Conservation (phyloP, 2,113 vertebrate species). For the Notothenia coriiceps region DNA sequence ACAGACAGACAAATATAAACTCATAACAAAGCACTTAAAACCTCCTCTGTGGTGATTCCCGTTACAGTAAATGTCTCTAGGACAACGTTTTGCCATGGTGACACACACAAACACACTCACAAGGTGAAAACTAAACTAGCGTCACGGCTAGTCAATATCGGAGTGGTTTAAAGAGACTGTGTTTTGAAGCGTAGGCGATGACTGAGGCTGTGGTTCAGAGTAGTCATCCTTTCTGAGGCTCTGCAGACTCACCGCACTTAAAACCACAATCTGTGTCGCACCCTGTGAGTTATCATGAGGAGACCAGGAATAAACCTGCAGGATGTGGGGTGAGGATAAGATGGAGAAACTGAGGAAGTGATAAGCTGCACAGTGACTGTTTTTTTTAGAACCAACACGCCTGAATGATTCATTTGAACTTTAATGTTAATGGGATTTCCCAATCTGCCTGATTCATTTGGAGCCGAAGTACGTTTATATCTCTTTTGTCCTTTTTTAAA, state of each 20-base stretch:
- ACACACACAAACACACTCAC: too few relatives aligned
- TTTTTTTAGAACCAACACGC: not conserved
- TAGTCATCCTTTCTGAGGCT: constrained; percentile 20
- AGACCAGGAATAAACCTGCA: constrained; percentile 32
- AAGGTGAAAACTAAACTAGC: too few relatives aligned
- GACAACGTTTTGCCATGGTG: too few relatives aligned
- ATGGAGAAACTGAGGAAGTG: not conserved
- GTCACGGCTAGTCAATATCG: too few relatives aligned
- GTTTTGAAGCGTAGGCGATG: too few relatives aligned
- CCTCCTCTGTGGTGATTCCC: too few relatives aligned
- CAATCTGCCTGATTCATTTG: not conserved
- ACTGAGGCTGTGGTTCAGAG: not conserved
- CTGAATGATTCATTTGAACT: not conserved
- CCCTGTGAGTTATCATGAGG: constrained; percentile 35
- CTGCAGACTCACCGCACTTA: constrained; percentile 26
- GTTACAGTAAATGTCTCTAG: too few relatives aligned
- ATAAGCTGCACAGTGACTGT: not conserved
- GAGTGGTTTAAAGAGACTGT: too few relatives aligned
- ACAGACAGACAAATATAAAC: too few relatives aligned
- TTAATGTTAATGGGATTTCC: not conserved
- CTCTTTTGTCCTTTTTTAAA: not conserved
- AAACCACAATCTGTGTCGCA: constrained; percentile 35
- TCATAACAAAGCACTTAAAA: too few relatives aligned
- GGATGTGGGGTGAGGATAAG: constrained; percentile 2
- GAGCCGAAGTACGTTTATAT: not conserved